A percentile compares a stretch with the other conserved stretches of the same genome.
These are phyloP conservation scores for Aldabrachelys gigantea DNA, from an alignment of 2,113 vertebrate genomes.

Conservation along the genomic window DNA sequence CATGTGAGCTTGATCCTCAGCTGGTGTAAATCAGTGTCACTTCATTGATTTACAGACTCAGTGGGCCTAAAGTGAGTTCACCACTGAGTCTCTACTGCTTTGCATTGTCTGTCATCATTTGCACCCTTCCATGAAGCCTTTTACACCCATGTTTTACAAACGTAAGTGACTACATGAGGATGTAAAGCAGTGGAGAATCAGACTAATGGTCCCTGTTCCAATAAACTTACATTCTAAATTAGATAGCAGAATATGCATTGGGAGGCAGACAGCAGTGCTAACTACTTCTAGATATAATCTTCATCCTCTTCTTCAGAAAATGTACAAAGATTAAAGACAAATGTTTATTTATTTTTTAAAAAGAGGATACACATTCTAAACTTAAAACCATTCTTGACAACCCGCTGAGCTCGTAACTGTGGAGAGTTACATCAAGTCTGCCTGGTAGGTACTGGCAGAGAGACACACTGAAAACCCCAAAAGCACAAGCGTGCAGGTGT, in stretches of 20 bases:
- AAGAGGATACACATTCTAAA: neutral
- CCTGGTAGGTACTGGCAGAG: too few relatives aligned
- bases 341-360: neutral
- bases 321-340: neutral
- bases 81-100: neutral
- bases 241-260: neutral
- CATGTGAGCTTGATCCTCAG: neutral
- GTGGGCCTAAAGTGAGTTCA: neutral
- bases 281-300: neutral
- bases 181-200: neutral
- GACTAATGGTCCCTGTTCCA: neutral
- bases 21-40: neutral
- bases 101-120: neutral
- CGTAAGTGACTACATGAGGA: accelerated
- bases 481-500: too few relatives aligned
- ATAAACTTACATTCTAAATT: neutral
- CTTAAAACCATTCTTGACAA: neutral
- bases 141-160: neutral
- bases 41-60: neutral
- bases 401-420: neutral
- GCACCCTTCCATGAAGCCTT: neutral
- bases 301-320: neutral
- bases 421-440: too few relatives aligned
- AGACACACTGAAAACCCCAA: too few relatives aligned
- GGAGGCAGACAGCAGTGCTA: neutral